Evolutionary conservation across 1,140 invertebrate genomes (phyloP), one percentile per base, ranked within the genome.

Genomic region (Stegodyphus mimosarum): DNA sequence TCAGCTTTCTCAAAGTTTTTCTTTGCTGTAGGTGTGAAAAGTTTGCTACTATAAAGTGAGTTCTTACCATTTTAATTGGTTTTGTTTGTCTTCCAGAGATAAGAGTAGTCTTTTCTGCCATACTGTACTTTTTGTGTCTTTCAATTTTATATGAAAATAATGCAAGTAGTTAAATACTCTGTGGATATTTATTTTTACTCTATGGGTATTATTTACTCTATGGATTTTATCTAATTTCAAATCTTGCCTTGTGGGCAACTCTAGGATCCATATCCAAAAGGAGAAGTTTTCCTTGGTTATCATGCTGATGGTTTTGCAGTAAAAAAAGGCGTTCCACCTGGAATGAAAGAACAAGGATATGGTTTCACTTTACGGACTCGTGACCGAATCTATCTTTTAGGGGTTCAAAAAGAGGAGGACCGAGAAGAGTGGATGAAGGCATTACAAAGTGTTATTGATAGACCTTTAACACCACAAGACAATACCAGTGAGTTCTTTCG

Each of bases 351-450:
- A 88, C 93, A 94, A 9, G 90, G 89, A 6, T 96, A 94, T 89
- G 93, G 94, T n/a, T 97, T 98, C 90, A 95, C 95, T 33, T 91
- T 97, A n/a, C 93, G 94, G 87, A 97, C 96, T 4, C 96, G 96
- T 0, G 94, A 95, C 67, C 90, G 96, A 83, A 93, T 93, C 67
- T 98, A 94, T 90, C 93, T 95, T 86, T 91, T 98, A n/a, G 95
- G 95, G n/a, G 95, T 95, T 11, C 92, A 94, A 86, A 94, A 92
- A 2, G 93, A 94, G 83, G 93, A 94, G 17, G 95, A 97, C 85
- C 90, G 95, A 88, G 93, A 94, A 83, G 92, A 94, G 73, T 98
- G 96, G 96, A 95, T 97, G 53, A 91, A 92, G 13, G 93, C 93
- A 48, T 92, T 97, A 70, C 93, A 95, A 88, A 92, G 92, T 88